Evolutionary conservation across 23 tunicate species (phyloP).

Genomic region (Phallusia fumigata): DNA sequence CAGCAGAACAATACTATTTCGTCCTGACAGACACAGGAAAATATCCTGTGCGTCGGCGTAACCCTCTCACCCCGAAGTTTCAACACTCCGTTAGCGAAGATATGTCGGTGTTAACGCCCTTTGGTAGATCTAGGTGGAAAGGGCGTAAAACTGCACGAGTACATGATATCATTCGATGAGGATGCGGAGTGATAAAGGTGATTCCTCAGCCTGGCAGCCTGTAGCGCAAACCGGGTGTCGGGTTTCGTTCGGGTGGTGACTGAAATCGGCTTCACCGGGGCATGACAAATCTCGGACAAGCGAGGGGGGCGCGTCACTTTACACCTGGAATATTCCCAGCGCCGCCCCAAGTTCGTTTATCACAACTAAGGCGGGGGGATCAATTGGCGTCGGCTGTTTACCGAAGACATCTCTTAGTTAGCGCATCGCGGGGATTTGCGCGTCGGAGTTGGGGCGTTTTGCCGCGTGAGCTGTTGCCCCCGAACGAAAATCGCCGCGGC

Average conservation of each 20-base stretch:
- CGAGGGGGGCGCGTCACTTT: not conserved
- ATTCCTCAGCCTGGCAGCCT: not conserved
- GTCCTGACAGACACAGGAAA: not conserved
- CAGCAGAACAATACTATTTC: not conserved
- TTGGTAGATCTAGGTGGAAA: not conserved
- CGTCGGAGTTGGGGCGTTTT: not conserved
- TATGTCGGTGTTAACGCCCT: not conserved
- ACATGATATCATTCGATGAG: not conserved
- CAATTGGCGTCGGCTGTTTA: not conserved
- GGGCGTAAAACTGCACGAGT: not conserved
- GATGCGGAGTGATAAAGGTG: slow-evolving; percentile 7
- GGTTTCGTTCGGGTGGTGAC: not conserved
- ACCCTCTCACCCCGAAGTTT: not conserved
- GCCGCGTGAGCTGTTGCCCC: not conserved
- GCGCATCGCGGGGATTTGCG: too few species aligned
- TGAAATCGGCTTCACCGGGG: not conserved
- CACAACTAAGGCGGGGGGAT: not conserved
- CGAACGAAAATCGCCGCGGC: not conserved
- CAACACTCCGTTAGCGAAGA: not conserved
- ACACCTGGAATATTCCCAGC: slow-evolving; percentile 1
- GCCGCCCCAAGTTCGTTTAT: not conserved
- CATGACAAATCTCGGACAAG: slow-evolving; percentile 5
- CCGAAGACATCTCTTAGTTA: too few species aligned
- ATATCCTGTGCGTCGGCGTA: not conserved
- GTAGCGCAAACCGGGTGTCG: not conserved